Evolutionary conservation across 2,888 invertebrate genomes (phyloP), one percentile per base, ranked within the genome.

Genomic region (Trachelus troglodyta): DNA sequence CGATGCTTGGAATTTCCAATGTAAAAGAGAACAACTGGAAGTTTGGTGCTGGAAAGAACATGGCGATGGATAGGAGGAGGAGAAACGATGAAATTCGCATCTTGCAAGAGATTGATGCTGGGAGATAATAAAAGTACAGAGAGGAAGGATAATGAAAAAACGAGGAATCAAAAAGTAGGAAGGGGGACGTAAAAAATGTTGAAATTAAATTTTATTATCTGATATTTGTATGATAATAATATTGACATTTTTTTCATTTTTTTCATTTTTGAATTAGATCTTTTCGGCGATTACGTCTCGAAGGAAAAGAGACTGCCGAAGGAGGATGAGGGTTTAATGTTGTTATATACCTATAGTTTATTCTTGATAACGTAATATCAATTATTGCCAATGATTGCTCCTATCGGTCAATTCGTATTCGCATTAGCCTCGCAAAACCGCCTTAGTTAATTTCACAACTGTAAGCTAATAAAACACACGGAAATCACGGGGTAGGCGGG

Each of bases 91-190:
- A 56, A 56, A 56, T 56, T 56, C 23, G 56, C 9, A 56, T 15
- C 56, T 56, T 23, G 56, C 23, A 23, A 23, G 56, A 56, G 56
- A 40, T 15, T 15, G 40, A 40, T 40, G 40, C 40, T 40, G 40
- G 40, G 23, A 1, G 15, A 15, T 40, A 23, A 40, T 40, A 15
- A 23, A 23, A 40, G 40, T 23, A 40, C 23, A 34, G 31, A 31
- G 37, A 75, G 75, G 78, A 37, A 73, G 34, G 56, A 71, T 71
- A 75, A 40, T n/a, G 75, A 31, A 34, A 15, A 15, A 4, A n/a
- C 4, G 40, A 4, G 37, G 4, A n/a, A n/a, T 73, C 73, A 69
- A 75, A 15, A 35, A 74, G 33, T 23, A 33, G 34, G 74, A 40
- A 40, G 12, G 40, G 69, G 75, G 34, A 68, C 30, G 15, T 34